Evolutionary conservation across 2,888 invertebrate genomes (phyloP).

Genomic region (Conomelus anceps): DNA sequence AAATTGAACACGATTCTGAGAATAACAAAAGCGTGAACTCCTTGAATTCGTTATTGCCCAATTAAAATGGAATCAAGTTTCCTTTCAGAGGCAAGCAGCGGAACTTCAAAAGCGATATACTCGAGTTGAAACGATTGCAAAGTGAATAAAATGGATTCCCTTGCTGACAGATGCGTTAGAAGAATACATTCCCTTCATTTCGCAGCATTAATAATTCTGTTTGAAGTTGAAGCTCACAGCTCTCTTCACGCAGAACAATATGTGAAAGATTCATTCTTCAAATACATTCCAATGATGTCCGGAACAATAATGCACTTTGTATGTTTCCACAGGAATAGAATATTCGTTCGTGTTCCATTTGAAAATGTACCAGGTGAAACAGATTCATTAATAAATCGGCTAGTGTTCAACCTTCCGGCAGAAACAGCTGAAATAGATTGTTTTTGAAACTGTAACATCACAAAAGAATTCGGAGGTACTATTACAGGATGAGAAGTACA

Average conservation of each 20-base stretch:
- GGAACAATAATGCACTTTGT: background rate
- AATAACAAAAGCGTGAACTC: background rate
- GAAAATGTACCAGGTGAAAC: background rate
- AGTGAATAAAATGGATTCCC: background rate
- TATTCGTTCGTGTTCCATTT: background rate
- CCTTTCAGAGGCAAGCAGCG: background rate
- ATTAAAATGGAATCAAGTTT: background rate
- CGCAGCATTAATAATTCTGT: background rate
- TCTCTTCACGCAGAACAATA: background rate
- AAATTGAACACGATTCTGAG: background rate
- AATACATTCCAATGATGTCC: background rate
- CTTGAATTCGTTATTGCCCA: background rate
- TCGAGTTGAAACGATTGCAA: background rate
- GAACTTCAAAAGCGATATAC: background rate
- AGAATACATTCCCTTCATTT: background rate
- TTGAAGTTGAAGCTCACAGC: background rate
- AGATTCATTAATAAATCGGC: background rate
- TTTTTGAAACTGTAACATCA: background rate
- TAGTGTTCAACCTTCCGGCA: background rate
- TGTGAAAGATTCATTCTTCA: background rate
- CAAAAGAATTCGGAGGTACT: background rate
- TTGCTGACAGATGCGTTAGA: background rate
- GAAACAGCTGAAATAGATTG: background rate
- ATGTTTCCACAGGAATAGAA: background rate
- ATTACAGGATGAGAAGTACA: background rate